Base-by-base conservation (phyloP, 2,797 vertebrate species). In the Muscicapa striata region DNA sequence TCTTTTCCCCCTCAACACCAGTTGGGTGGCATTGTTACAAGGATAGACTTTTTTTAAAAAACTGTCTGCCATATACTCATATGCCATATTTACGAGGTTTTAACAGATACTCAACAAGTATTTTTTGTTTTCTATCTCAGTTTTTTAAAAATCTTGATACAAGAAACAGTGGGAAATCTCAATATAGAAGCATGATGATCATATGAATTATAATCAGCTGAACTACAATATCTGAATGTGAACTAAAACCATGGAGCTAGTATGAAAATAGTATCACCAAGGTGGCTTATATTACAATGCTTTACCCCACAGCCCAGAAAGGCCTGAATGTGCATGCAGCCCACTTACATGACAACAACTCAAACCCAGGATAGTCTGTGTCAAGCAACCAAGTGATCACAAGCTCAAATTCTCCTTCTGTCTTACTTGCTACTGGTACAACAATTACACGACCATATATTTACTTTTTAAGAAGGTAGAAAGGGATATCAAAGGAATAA, bases 31-130 rank as follows among this genome's bases (percentile, higher is more conserved):
- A 61, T 64, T 70, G 41, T 32, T 67, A 75, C 5, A 70, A 67
- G 19, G 40, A 74, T 3, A 34, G 5, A 21, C 27, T 36, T 58
- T 78, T 34, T 29, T 7, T 1, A 7, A 70, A 43, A 63, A 22
- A 22, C 11, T 48, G 11, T 49, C 82, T 54, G 23, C 23, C 46
- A 62, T 12, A 24, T 59, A 57, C 5, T 49, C 32, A 78, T 19
- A 51, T 7, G 16, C 15, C 46, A 1, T 32, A 57, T 45, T 82
- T 68, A 38, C 0, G 2, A 2, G 1, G 0, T 24, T 59, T 92
- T 41, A 57, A 19, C 38, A 85, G 41, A 59, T 40, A 72, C 6
- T n/a, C 17, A 64, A 3, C 12, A 68, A 13, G 45, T 45, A 45
- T 45, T 45, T 45, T 45, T 45, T 59, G 23, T 32, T 76, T 67